These are phyloP conservation scores for Mallateleia sp. DNA, from an alignment of 2,888 invertebrate genomes.

Conservation along the genomic window DNA sequence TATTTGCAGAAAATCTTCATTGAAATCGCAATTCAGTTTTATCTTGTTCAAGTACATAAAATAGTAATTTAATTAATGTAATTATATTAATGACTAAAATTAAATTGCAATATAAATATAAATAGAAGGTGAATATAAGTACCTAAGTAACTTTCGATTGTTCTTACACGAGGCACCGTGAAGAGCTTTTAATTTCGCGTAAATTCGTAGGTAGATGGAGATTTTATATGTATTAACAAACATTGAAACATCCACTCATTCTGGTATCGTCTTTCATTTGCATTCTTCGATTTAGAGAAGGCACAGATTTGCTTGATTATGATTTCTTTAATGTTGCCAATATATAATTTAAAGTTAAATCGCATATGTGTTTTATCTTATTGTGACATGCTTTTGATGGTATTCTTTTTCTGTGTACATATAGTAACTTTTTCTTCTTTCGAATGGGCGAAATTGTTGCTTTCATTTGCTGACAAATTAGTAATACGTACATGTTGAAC, in stretches of 20 bases:
- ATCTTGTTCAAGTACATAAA: too few relatives aligned
- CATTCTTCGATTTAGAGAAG: constrained; percentile 31
- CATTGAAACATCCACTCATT: constrained; percentile 35
- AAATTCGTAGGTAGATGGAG: constrained; percentile 27
- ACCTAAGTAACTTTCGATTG: constrained; percentile 31
- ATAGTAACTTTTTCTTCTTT: constrained; percentile 10
- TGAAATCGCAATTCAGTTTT: too few relatives aligned
- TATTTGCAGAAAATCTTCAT: too few relatives aligned
- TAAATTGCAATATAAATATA: neutral
- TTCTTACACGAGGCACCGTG: constrained; percentile 23
- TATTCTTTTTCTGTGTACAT: constrained; percentile 20
- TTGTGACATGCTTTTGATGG: constrained; percentile 12
- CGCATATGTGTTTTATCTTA: constrained; percentile 8
- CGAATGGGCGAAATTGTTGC: neutral
- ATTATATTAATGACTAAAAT: neutral
- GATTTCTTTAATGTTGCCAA: constrained; percentile 9
- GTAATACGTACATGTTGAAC: constrained; percentile 4
- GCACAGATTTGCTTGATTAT: constrained; percentile 27
- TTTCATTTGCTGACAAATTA: constrained; percentile 32
- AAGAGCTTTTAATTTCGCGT: constrained; percentile 15
- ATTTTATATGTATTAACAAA: constrained; percentile 31
- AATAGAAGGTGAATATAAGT: neutral
- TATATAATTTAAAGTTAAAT: constrained; percentile 18
- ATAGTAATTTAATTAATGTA: neutral
- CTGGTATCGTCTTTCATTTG: constrained; percentile 29